Evolutionary conservation across 2,113 vertebrate genomes (phyloP).

Genomic region (Variabilichromis moorii): DNA sequence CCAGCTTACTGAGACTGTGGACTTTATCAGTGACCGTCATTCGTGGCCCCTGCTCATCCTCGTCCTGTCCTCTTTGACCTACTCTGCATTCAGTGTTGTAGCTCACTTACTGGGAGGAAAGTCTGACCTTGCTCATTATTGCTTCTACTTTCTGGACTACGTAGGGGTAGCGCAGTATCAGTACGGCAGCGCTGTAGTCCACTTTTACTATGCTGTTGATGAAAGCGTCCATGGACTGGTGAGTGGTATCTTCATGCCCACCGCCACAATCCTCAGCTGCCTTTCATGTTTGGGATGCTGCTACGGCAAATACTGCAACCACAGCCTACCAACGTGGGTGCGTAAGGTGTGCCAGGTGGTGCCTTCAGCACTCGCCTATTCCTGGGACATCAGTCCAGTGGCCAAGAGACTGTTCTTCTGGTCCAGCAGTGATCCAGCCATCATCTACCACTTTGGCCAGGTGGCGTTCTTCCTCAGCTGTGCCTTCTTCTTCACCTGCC

Average conservation of each 20-base stretch:
- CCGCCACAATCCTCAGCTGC: slow-evolving; percentile 73
- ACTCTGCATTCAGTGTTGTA: slow-evolving; percentile 74
- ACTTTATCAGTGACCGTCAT: slow-evolving; percentile 75
- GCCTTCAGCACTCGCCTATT: slow-evolving; percentile 77
- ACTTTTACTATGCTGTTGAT: slow-evolving; percentile 84
- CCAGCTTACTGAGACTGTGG: slow-evolving; percentile 67
- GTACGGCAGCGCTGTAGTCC: slow-evolving; percentile 80
- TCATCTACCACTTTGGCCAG: slow-evolving; percentile 57
- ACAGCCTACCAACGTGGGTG: slow-evolving; percentile 52
- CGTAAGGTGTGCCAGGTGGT: slow-evolving; percentile 80
- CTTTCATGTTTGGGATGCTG: slow-evolving; percentile 85
- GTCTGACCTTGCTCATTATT: slow-evolving; percentile 82
- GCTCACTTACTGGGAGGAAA: slow-evolving; percentile 86
- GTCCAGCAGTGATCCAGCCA: slow-evolving; percentile 22
- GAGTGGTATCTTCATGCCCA: slow-evolving; percentile 73
- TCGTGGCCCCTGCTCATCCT: slow-evolving; percentile 82
- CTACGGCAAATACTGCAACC: slow-evolving; percentile 78
- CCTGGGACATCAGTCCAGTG: slow-evolving; percentile 85
- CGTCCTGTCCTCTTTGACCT: slow-evolving; percentile 71
- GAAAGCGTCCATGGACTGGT: slow-evolving; percentile 67
- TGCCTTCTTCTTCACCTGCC: slow-evolving; percentile 80
- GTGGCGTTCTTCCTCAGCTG: slow-evolving; percentile 82
- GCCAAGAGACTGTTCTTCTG: slow-evolving; percentile 66
- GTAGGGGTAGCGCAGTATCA: slow-evolving; percentile 88
- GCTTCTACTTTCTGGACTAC: slow-evolving; percentile 89